Base-by-base conservation (phyloP, 2,113 vertebrate species). In the Hipposideros armiger region DNA sequence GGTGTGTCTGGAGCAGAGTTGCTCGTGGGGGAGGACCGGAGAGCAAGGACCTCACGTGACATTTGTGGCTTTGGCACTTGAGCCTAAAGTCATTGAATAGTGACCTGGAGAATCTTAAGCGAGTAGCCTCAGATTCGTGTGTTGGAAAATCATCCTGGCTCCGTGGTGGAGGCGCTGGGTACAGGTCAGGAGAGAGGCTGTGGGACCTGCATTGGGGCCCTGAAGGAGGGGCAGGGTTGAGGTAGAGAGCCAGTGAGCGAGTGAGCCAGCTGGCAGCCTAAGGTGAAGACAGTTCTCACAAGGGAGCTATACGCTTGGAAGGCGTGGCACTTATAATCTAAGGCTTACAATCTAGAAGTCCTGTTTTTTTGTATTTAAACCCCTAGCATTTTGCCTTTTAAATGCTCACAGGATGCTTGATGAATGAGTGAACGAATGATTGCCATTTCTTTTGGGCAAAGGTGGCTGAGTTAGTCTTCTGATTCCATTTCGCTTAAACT, bases 401-500 rank as follows among this genome's bases (percentile, higher is more conserved):
- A 94, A 50, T 82, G 36, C 45, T 88, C 20, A 7, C 45, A 36
- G 16, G 36, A 16, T 84, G 26, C 81, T 87, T 92, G 32, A 30
- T 72, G n/a, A 74, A 77, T 83, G 62, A 36, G 19, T 83, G 84
- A 56, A 30, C 15, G 16, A 28, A 62, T 82, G 45, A 83, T 28
- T 83, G 24, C 16, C 73, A 19, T 94, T 85, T 96, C 47, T 95
- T 78, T 87, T 60, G 77, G 85, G 24, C 36, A 92, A n/a, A 82
- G 73, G 30, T 80, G 67, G 26, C 54, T 66, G 19, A 82, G 69
- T 91, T 58, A 36, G n/a, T 52, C 45, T 91, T 90, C 26, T 81
- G 56, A 81, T 95, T 96, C 11, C 56, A 45, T 95, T 95, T 96
- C 83, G 28, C 91, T 78, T 88, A 69, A 96, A 78, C 67, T 81